A percentile compares a stretch with the other conserved stretches of the same genome.
Conservation (phyloP, 2,888 invertebrate genomes). For the Latrodectus hesperus region DNA sequence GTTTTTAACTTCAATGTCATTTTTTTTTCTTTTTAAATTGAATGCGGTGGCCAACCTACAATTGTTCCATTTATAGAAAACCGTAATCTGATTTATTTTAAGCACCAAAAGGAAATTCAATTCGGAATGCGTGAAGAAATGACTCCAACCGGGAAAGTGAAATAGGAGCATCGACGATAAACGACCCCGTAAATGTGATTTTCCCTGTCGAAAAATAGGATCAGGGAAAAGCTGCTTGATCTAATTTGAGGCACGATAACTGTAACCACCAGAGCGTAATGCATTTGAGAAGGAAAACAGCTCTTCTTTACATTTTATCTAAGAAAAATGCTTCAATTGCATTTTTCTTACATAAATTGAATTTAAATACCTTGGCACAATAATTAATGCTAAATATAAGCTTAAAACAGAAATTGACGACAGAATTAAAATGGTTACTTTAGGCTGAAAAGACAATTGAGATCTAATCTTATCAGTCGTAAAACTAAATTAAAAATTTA, state of each 20-base stretch:
- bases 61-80: not conserved
- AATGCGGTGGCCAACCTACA: not conserved
- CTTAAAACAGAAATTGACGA: too few relatives aligned
- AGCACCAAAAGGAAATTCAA: not conserved
- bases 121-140: not conserved
- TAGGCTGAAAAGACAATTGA: too few relatives aligned
- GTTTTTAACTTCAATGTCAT: too few relatives aligned
- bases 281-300: too few relatives aligned
- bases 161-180: constrained; percentile 60
- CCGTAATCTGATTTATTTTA: not conserved
- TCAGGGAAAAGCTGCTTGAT: constrained; percentile 40
- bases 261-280: constrained; percentile 42
- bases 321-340: too few relatives aligned
- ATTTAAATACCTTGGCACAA: too few relatives aligned
- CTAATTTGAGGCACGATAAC: constrained; percentile 61
- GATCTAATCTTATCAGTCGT: too few relatives aligned
- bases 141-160: constrained; percentile 20
- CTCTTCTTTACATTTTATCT: too few relatives aligned
- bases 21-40: not conserved
- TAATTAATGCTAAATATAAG: too few relatives aligned
- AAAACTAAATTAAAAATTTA: too few relatives aligned
- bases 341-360: too few relatives aligned
- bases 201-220: constrained; percentile 31
- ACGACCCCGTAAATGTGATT: constrained; percentile 44
- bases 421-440: too few relatives aligned